Evolutionary conservation across 2,113 vertebrate species (phyloP).

Genomic region (Podarcis raffonei): DNA sequence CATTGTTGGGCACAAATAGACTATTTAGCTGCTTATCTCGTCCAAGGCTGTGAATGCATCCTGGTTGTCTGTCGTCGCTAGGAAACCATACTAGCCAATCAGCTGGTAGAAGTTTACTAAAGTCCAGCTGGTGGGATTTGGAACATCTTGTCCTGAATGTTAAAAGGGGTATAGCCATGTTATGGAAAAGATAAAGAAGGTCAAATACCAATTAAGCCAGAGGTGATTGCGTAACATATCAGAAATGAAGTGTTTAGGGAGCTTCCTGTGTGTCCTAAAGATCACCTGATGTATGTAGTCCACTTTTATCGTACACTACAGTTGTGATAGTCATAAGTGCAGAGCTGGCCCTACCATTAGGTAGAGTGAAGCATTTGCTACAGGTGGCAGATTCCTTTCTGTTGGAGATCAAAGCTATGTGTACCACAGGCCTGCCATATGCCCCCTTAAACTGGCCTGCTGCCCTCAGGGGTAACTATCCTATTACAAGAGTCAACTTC

Average conservation of each 20-base stretch:
- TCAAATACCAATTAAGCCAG: neutral
- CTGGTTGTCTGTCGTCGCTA: conserved; percentile 1
- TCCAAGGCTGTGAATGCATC: neutral
- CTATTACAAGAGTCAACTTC: neutral
- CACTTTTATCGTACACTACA: neutral
- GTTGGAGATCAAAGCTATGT: too few species aligned
- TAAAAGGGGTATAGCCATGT: conserved; percentile 3
- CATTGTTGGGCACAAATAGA: conserved; percentile 6
- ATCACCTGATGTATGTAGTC: neutral
- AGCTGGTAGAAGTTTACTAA: conserved; percentile 18
- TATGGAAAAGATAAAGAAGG: neutral
- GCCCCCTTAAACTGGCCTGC: too few species aligned
- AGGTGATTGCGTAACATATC: neutral
- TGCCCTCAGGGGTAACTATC: neutral
- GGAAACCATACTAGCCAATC: conserved; percentile 14
- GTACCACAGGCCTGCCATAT: too few species aligned
- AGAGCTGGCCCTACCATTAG: too few species aligned
- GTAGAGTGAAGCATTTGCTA: too few species aligned
- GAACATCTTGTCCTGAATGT: conserved; percentile 15
- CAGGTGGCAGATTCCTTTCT: too few species aligned
- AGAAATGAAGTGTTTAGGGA: neutral
- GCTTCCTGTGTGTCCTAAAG: neutral
- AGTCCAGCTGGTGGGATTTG: conserved; percentile 15
- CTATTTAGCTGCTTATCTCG: conserved; percentile 23
- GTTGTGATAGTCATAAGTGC: too few species aligned